Evolutionary conservation across 2,113 vertebrate genomes (phyloP).

Genomic region (Microcebus tavaratra): DNA sequence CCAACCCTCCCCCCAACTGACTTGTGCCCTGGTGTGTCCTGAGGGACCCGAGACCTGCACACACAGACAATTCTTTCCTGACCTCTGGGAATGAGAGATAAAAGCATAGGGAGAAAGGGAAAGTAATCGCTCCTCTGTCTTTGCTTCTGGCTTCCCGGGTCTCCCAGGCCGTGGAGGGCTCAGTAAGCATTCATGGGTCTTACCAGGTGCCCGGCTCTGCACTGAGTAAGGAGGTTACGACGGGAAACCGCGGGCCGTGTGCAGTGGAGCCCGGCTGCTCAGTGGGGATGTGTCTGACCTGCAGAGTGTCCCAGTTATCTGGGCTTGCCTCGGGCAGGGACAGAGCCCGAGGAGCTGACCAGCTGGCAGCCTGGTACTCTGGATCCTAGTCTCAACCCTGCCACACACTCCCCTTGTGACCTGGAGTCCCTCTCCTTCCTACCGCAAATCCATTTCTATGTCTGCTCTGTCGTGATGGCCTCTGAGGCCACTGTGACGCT

Average conservation of each 20-base stretch:
- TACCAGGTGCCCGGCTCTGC: neutral
- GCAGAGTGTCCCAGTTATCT: neutral
- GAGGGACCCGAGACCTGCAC: neutral
- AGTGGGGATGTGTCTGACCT: neutral
- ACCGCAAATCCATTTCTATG: accelerated
- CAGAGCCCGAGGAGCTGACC: neutral
- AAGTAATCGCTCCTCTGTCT: neutral
- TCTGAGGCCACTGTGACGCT: neutral
- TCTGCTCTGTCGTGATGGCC: neutral
- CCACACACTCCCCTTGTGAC: neutral
- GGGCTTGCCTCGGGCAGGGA: neutral
- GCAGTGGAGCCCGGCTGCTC: neutral
- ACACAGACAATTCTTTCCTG: neutral
- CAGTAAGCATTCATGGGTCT: neutral
- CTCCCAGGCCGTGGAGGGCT: neutral
- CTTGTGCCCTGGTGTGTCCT: neutral
- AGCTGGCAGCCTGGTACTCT: neutral
- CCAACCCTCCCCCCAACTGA: neutral
- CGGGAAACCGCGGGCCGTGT: neutral
- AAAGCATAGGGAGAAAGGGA: neutral
- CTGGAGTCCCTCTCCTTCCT: neutral
- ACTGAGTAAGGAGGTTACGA: neutral
- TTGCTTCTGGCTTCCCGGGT: neutral
- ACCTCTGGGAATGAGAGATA: neutral
- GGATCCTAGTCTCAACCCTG: neutral